Percentiles rank a stretch among this genome's conserved stretches.
phyloP scores from a whole-genome alignment of 2,113 vertebrate species.

The Phylloscopus whistleri region DNA sequence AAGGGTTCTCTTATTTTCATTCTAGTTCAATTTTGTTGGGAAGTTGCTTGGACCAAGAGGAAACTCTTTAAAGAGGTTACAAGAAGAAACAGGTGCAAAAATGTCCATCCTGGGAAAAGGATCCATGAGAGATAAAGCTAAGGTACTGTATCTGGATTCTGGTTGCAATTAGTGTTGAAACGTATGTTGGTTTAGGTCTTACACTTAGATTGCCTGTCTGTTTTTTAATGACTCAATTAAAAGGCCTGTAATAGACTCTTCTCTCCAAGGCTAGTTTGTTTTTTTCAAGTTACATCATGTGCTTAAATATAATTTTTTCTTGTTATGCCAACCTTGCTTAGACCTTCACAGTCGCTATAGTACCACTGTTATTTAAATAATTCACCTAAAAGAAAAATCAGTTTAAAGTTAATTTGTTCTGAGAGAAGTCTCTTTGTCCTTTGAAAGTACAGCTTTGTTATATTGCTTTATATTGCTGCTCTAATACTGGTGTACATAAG shows the following conservation, averaged over 20 bases:
- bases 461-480: not conserved
- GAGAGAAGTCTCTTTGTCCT: not conserved
- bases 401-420: not conserved
- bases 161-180: not conserved
- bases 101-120: slow-evolving; percentile 99
- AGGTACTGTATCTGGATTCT: slow-evolving; percentile 76
- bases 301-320: not conserved
- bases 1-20: slow-evolving; percentile 44
- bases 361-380: not conserved
- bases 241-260: not conserved
- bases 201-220: not conserved
- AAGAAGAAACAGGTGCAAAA: slow-evolving; percentile 98
- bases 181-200: not conserved
- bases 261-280: not conserved
- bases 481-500: not conserved
- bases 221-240: not conserved
- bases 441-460: not conserved
- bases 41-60: slow-evolving; percentile 98
- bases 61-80: slow-evolving; percentile 98
- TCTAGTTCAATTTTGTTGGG: slow-evolving; percentile 99
- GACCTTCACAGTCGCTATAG: not conserved
- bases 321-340: not conserved
- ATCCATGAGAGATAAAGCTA: slow-evolving; percentile 98
- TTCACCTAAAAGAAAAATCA: not conserved
- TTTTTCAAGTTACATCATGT: not conserved